Conservation (phyloP, 2,888 invertebrate genomes). For the Philhelius pedissequus region DNA sequence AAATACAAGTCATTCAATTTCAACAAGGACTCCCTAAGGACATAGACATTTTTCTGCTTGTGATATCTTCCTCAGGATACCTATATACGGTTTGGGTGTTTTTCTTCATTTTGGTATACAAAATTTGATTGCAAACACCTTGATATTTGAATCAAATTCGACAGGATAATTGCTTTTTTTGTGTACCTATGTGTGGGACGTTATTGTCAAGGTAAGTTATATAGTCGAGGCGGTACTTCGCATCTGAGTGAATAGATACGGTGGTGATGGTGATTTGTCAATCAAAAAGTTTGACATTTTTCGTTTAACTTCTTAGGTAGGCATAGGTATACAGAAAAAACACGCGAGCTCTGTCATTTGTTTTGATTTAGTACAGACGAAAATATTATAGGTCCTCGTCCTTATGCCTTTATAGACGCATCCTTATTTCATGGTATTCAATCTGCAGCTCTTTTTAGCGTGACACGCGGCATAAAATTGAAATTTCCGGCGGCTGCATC, state of each 20-base stretch:
- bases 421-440: not conserved
- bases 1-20: conserved; percentile 39
- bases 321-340: not conserved
- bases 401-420: not conserved
- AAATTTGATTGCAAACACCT: conserved; percentile 50
- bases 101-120: not conserved
- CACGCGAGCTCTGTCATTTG: conserved; percentile 35
- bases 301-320: not conserved
- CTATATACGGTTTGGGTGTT: not conserved
- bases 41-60: conserved; percentile 17
- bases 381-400: not conserved
- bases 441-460: conserved; percentile 5
- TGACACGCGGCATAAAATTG: conserved; percentile 50
- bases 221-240: not conserved
- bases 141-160: conserved; percentile 51
- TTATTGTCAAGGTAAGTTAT: conserved; percentile 11
- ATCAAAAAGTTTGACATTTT: conserved; percentile 47
- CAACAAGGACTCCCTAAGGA: conserved; percentile 50
- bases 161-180: conserved; percentile 65
- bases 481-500: conserved; percentile 57
- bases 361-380: not conserved
- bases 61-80: conserved; percentile 38
- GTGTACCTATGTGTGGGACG: conserved; percentile 17
- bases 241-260: not conserved
- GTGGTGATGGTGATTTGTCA: conserved; percentile 59